phyloP scores from a whole-genome alignment of 2,797 vertebrate genomes.

The Aeoliscus strigatus region DNA sequence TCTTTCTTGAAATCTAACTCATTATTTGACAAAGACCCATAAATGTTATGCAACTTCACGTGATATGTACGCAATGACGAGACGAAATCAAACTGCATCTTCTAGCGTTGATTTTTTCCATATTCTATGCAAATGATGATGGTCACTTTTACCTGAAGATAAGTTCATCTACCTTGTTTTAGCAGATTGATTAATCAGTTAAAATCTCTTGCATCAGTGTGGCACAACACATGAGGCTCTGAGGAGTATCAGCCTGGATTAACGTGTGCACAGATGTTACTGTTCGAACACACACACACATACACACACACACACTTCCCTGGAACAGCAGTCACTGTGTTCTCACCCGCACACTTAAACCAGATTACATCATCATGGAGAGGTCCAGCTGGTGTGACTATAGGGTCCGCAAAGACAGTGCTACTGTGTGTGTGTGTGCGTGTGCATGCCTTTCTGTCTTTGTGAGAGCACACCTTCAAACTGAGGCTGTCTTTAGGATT shows the following conservation, averaged over 20 bases:
- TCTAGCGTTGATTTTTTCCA: too few relatives aligned
- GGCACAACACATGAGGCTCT: conserved; percentile 11
- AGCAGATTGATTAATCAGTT: conserved; percentile 4
- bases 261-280: conserved; percentile 47
- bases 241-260: conserved; percentile 16
- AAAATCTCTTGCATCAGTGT: neutral
- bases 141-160: conserved; percentile 8
- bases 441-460: neutral
- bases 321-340: conserved; percentile 22
- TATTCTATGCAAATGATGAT: conserved; percentile 9
- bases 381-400: conserved; percentile 46
- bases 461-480: too few relatives aligned
- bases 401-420: conserved; percentile 4
- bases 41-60: conserved; percentile 14
- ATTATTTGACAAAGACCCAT: conserved; percentile 9
- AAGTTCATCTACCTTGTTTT: neutral
- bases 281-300: conserved; percentile 6
- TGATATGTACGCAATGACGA: conserved; percentile 12
- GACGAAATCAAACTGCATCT: neutral
- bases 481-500: too few relatives aligned
- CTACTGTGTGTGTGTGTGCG: conserved; percentile 10
- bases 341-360: conserved; percentile 27
- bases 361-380: conserved; percentile 55
- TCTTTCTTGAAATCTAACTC: too few relatives aligned
- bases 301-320: conserved; percentile 1